Percentiles rank a stretch among this genome's conserved stretches.
Evolutionary conservation across 2,797 vertebrate genomes (phyloP).

Genomic region (Scomberomorus guttatus): DNA sequence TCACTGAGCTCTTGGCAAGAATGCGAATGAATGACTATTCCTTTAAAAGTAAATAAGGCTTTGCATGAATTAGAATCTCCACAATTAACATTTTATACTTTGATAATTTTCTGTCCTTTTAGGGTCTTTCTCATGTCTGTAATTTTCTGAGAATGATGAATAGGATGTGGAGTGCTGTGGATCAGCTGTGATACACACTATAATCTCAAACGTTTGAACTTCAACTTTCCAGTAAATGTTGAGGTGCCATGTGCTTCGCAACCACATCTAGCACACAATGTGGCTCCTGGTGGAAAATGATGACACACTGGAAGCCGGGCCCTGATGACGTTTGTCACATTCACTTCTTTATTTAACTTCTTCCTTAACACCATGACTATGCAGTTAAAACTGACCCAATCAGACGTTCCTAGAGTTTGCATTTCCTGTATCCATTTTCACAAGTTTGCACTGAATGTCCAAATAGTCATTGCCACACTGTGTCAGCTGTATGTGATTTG

Average conservation of each 20-base stretch:
- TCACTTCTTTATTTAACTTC: constrained; percentile 38
- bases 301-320: constrained; percentile 38
- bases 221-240: constrained; percentile 57
- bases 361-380: constrained; percentile 44
- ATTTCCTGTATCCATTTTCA: constrained; percentile 44
- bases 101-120: not conserved
- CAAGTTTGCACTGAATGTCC: constrained; percentile 22
- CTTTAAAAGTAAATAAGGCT: not conserved
- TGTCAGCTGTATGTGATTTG: constrained; percentile 45
- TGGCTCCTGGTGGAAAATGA: constrained; percentile 45
- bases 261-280: constrained; percentile 51
- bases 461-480: constrained; percentile 30
- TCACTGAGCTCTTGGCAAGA: not conserved
- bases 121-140: not conserved
- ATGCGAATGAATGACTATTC: too few relatives aligned
- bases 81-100: not conserved
- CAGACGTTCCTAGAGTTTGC: not conserved
- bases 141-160: not conserved
- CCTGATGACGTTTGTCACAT: constrained; percentile 48
- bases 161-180: not conserved
- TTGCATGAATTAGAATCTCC: not conserved
- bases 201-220: constrained; percentile 37
- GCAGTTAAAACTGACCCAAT: constrained; percentile 21
- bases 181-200: constrained; percentile 26
- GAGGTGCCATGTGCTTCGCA: constrained; percentile 42